A percentile compares a stretch with the other conserved stretches of the same genome.
phyloP scores from a whole-genome alignment of 2,797 vertebrate species.

The Tachyglossus aculeatus region DNA sequence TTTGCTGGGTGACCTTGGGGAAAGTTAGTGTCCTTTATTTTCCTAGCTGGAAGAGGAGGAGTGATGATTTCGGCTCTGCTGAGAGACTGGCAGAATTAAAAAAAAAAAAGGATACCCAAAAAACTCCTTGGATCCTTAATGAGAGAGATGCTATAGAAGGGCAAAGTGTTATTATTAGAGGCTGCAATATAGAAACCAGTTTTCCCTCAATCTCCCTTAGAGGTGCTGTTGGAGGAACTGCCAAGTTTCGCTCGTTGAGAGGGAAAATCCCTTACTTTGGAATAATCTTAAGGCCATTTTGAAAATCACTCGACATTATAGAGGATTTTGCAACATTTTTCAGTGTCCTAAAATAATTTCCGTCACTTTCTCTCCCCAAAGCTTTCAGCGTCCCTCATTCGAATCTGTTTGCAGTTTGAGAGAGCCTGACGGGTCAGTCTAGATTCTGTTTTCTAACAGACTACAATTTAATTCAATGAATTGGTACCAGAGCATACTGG shows the following conservation, averaged over 20 bases:
- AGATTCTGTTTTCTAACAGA: constrained; percentile 44
- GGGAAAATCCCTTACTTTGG: constrained; percentile 65
- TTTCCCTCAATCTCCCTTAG: constrained; percentile 47
- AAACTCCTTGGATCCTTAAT: constrained; percentile 21
- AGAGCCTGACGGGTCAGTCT: constrained; percentile 35
- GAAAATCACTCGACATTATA: constrained; percentile 62
- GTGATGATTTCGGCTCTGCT: constrained; percentile 14
- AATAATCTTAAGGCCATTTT: constrained; percentile 68
- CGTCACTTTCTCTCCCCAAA: constrained; percentile 24
- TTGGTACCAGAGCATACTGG: constrained; percentile 42
- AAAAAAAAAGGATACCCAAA: neutral
- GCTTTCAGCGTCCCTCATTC: neutral
- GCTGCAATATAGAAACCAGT: constrained; percentile 55
- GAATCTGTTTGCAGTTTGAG: constrained; percentile 49
- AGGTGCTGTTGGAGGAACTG: constrained; percentile 62
- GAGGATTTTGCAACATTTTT: constrained; percentile 55
- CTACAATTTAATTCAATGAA: constrained; percentile 61
- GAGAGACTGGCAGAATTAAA: constrained; percentile 1
- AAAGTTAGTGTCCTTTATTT: constrained; percentile 45
- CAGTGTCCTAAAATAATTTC: constrained; percentile 56
- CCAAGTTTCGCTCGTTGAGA: constrained; percentile 62
- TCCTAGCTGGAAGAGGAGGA: constrained; percentile 39
- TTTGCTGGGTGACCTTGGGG: constrained; percentile 62
- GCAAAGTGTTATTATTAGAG: constrained; percentile 51
- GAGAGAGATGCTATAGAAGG: constrained; percentile 22